phyloP scores from a whole-genome alignment of 2,888 invertebrate genomes.

The Dryococelus australis region DNA sequence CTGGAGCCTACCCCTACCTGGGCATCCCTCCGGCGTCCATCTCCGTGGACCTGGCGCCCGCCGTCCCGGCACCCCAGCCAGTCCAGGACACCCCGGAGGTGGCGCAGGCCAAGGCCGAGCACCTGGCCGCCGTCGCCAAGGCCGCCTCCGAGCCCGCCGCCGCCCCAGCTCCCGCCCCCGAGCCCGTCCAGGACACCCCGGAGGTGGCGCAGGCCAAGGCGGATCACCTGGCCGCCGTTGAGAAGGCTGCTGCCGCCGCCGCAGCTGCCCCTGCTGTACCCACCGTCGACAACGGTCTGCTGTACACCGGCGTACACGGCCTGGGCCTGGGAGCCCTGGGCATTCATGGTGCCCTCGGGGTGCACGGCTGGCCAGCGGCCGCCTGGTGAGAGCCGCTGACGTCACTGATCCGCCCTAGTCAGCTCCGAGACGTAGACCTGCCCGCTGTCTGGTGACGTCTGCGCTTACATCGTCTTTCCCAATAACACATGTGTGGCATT shows the following conservation, averaged over 20 bases:
- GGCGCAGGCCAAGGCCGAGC: too few relatives aligned
- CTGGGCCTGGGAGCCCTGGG: too few relatives aligned
- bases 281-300: not conserved
- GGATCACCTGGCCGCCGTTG: slow-evolving; percentile 62
- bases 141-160: too few relatives aligned
- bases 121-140: too few relatives aligned
- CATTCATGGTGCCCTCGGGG: not conserved
- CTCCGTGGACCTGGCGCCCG: slow-evolving; percentile 49
- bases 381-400: not conserved
- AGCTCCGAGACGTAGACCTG: too few relatives aligned
- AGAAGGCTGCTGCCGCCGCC: slow-evolving; percentile 55
- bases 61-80: slow-evolving; percentile 39
- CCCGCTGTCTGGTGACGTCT: not conserved
- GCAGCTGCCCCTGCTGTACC: not conserved
- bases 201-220: slow-evolving; percentile 59
- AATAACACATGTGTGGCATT: not conserved
- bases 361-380: not conserved
- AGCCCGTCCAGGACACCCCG: slow-evolving; percentile 49
- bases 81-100: too few relatives aligned
- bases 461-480: not conserved
- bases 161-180: too few relatives aligned
- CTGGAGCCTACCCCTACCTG: slow-evolving; percentile 22
- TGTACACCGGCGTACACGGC: not conserved
- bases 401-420: not conserved
- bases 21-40: slow-evolving; percentile 51